A percentile compares a stretch with the other conserved stretches of the same genome.
Evolutionary conservation across 2,888 invertebrate species (phyloP).

Genomic region (Schizaphis graminum): DNA sequence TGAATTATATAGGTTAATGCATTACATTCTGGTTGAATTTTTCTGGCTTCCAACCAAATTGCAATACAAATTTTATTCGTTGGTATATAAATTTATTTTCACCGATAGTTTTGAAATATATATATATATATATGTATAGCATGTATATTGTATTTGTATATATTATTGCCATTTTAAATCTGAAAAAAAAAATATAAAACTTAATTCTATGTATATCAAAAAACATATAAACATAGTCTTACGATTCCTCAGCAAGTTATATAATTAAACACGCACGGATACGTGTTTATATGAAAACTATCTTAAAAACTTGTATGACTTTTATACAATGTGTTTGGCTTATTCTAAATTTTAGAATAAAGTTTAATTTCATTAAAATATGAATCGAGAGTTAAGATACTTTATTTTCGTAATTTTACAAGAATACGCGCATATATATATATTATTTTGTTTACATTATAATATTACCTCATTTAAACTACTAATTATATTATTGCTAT

Average conservation of each 20-base stretch:
- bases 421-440: not conserved
- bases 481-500: too few relatives aligned
- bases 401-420: not conserved
- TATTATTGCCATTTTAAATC: not conserved
- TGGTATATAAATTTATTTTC: not conserved
- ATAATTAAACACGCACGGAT: not conserved
- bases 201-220: too few relatives aligned
- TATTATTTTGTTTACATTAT: not conserved
- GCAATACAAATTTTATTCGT: not conserved
- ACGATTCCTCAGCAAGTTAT: not conserved
- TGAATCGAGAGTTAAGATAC: not conserved
- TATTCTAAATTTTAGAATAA: not conserved
- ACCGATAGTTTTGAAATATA: not conserved
- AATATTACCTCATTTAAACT: too few relatives aligned
- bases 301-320: not conserved
- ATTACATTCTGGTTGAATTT: not conserved
- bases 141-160: too few relatives aligned
- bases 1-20: slow-evolving; percentile 42
- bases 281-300: too few relatives aligned
- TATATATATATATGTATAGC: too few relatives aligned
- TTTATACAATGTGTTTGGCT: not conserved
- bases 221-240: too few relatives aligned
- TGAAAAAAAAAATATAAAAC: not conserved
- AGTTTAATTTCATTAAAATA: not conserved
- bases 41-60: slow-evolving; percentile 31